A percentile compares a stretch with the other conserved stretches of the same genome.
Evolutionary conservation across 2,888 invertebrate species (phyloP).

Genomic region (Seira musarum): DNA sequence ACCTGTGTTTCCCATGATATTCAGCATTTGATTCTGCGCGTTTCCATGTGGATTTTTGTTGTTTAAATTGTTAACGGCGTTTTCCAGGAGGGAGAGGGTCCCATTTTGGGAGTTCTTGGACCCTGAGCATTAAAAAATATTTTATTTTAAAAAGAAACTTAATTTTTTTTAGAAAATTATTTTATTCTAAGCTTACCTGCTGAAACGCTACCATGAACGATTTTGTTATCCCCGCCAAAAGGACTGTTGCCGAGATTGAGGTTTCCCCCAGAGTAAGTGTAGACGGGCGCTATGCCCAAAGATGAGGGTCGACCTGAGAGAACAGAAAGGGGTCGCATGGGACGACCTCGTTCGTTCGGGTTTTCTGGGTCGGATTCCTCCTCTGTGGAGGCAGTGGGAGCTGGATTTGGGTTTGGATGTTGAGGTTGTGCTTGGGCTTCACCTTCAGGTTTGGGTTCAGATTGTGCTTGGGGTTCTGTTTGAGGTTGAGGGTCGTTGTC

Average conservation of each 20-base stretch:
- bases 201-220: conserved; percentile 28
- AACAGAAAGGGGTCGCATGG: conserved; percentile 21
- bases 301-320: conserved; percentile 19
- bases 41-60: neutral
- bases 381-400: neutral
- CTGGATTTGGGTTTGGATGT: neutral
- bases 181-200: no score
- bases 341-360: conserved; percentile 20
- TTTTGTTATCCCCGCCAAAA: conserved; percentile 15
- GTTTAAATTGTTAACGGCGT: neutral
- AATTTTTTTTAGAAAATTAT: no score
- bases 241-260: conserved; percentile 27
- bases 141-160: no score
- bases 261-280: conserved; percentile 42
- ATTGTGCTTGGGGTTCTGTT: neutral
- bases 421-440: neutral
- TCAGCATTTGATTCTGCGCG: conserved; percentile 23
- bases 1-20: conserved; percentile 24
- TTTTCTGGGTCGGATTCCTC: neutral
- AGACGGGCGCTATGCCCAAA: conserved; percentile 24
- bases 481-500: neutral
- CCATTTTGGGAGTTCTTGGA: conserved; percentile 34
- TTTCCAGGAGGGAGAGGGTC: neutral
- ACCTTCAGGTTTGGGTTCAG: neutral
- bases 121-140: no score